These are phyloP conservation scores for Isurus oxyrinchus DNA, from an alignment of 2,113 vertebrate species.

Conservation along the genomic window DNA sequence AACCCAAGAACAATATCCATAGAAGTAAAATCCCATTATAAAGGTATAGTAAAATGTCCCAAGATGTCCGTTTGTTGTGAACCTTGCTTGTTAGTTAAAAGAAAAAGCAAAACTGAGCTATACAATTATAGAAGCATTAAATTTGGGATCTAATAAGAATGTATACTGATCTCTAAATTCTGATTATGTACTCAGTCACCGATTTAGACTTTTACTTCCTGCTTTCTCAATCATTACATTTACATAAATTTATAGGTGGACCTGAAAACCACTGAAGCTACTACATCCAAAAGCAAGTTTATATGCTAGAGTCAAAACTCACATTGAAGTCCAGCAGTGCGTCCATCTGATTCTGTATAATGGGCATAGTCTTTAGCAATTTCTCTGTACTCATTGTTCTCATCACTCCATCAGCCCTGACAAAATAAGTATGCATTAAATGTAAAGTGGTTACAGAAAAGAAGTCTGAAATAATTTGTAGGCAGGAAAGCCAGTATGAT, in stretches of 20 bases:
- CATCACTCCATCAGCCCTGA: slow-evolving; percentile 92
- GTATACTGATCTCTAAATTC: background rate
- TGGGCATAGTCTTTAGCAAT: slow-evolving; percentile 84
- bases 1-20: background rate
- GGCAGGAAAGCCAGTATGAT: background rate
- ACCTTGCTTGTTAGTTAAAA: background rate
- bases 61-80: background rate
- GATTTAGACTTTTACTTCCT: background rate
- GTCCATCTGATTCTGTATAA: slow-evolving; percentile 88
- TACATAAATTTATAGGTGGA: background rate
- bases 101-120: background rate
- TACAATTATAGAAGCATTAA: background rate
- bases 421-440: background rate
- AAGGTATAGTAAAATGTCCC: background rate
- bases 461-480: background rate
- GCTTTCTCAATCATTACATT: background rate
- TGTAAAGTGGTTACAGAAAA: slow-evolving; percentile 5
- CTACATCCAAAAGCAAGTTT: background rate
- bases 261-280: background rate
- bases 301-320: slow-evolving; percentile 46
- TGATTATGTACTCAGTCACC: background rate
- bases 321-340: slow-evolving; percentile 92
- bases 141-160: background rate
- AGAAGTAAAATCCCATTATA: background rate
- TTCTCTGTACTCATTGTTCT: slow-evolving; percentile 98